Evolutionary conservation across 2,888 invertebrate species (phyloP), one percentile per base, ranked within the genome.

Genomic region (Conops quadrifasciatus): DNA sequence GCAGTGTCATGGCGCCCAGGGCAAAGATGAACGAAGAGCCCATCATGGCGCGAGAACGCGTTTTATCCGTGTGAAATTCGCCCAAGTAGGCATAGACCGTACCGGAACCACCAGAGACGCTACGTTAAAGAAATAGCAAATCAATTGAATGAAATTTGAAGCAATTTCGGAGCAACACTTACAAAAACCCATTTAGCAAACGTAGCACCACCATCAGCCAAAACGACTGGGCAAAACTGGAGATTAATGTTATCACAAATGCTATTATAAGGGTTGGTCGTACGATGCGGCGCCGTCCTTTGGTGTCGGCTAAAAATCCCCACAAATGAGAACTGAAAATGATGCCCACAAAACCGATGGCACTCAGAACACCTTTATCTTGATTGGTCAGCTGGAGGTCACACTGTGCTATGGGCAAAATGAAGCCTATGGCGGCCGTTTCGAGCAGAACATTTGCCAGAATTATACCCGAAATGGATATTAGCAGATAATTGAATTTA

Each of bases 281-380:
- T 30, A 88, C 83, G 1, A 87, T 84, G 45, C 81, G 85, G 74
- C 86, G 83, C 45, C 88, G 78, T 7, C 89, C 89, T 71, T 83
- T 84, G 1, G 88, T 87, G 76, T 89, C 89, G 0, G 88, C 89
- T 53, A 89, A 76, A 76, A 87, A 88, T 9, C 89, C 89, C 89
- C 89, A 89, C 53, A 89, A 77, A 79, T 88, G 88, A 0, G 88
- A 88, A 68, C 88, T 88, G 15, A 87, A 75, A 53, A 89, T 87
- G 74, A 88, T 88, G 77, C 87, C 87, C 58, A 82, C 76, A 77
- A 86, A 85, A 3, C 85, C 82, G 4, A 83, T 79, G 15, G 85
- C 85, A 71, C 84, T 84, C 2, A 87, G 78, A 60, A 85, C 77
- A 19, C 87, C 87, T 65, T 86, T 87, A 66, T 86, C 83, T 56